phyloP scores from a whole-genome alignment of 2,888 invertebrate species.

The Podabrus alpinus region DNA sequence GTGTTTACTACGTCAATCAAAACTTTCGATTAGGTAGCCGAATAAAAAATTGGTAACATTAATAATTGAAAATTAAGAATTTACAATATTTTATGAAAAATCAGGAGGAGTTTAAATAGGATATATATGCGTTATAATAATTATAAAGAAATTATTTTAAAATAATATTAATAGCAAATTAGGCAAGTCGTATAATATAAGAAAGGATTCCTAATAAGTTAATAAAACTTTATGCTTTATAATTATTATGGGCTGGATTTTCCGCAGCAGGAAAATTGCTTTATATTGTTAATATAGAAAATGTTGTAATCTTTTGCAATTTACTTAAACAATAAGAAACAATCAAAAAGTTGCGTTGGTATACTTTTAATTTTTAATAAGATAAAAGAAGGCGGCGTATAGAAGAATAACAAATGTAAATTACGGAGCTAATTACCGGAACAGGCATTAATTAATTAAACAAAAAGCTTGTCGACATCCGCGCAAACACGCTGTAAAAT shows the following conservation, averaged over 20 bases:
- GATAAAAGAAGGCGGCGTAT: constrained; percentile 40
- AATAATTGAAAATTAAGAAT: too few relatives aligned
- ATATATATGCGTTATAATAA: too few relatives aligned
- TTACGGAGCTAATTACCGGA: constrained; percentile 47
- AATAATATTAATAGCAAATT: background rate
- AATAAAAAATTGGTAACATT: background rate
- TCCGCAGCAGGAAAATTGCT: background rate
- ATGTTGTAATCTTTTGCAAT: background rate
- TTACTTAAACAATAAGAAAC: constrained; percentile 12
- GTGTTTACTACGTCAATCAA: background rate
- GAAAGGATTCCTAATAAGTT: too few relatives aligned
- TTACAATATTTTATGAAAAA: too few relatives aligned
- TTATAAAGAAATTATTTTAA: background rate
- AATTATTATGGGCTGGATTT: background rate
- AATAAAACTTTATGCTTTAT: background rate
- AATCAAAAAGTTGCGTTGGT: constrained; percentile 6
- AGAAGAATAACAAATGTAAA: constrained; percentile 33
- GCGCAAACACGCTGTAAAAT: constrained; percentile 51
- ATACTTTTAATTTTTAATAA: constrained; percentile 42
- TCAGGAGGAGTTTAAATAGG: too few relatives aligned
- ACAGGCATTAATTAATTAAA: constrained; percentile 54
- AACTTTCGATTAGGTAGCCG: background rate
- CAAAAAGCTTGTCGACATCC: constrained; percentile 47
- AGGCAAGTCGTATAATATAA: background rate
- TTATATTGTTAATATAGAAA: background rate